A percentile compares a stretch with the other conserved stretches of the same genome.
phyloP scores from a whole-genome alignment of 2,113 vertebrate genomes.

The Rallus limicola region DNA sequence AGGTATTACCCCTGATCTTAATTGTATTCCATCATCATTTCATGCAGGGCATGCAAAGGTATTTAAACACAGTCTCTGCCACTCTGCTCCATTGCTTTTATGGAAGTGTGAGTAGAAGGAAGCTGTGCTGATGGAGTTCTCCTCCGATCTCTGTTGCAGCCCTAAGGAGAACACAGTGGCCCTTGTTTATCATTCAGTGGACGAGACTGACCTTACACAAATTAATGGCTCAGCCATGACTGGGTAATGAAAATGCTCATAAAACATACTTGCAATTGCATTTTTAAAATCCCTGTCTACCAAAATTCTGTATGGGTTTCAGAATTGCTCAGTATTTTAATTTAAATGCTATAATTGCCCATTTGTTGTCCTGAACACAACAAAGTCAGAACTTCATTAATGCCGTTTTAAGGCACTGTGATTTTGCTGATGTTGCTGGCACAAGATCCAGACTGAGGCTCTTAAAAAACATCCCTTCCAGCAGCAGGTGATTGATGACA shows the following conservation, averaged over 20 bases:
- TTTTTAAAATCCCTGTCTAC: background rate
- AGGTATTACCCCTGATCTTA: background rate
- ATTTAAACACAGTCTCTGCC: background rate
- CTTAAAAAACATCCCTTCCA: background rate
- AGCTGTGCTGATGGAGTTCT: background rate
- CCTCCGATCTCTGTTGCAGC: background rate
- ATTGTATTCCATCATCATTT: background rate
- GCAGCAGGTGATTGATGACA: background rate
- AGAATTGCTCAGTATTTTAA: background rate
- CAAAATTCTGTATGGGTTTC: background rate
- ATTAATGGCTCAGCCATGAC: background rate
- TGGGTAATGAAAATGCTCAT: background rate
- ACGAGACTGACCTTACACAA: background rate
- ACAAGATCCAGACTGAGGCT: background rate
- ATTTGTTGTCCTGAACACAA: background rate
- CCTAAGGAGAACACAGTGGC: background rate
- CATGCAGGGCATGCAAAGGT: background rate
- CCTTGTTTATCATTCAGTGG: background rate
- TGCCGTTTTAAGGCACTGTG: background rate
- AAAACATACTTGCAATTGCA: background rate
- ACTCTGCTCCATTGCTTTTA: background rate
- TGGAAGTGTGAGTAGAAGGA: background rate
- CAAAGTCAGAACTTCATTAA: conserved; percentile 22
- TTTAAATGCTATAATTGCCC: background rate
- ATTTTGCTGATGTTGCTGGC: conserved; percentile 11